phyloP scores from a whole-genome alignment of 2,797 vertebrate species.

The Siniperca obscura region DNA sequence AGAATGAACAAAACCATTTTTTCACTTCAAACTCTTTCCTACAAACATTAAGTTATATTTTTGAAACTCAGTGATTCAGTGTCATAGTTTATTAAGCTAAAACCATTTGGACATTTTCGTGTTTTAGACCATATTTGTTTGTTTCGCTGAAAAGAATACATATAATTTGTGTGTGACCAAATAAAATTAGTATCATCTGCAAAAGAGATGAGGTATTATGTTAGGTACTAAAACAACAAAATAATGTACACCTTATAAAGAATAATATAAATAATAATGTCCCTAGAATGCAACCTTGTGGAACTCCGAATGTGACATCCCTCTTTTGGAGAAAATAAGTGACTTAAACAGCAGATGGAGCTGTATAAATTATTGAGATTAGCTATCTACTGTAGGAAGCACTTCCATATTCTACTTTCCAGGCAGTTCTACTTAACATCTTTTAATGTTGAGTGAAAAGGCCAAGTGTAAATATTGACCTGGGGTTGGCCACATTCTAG shows the following conservation, averaged over 20 bases:
- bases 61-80: neutral
- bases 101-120: neutral
- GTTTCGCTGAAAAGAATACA: neutral
- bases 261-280: neutral
- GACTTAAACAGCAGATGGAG: neutral
- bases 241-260: neutral
- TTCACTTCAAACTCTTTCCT: neutral
- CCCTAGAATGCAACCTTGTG: neutral
- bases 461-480: neutral
- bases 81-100: neutral
- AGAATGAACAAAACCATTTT: neutral
- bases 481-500: neutral
- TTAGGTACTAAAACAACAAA: neutral
- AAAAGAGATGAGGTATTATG: neutral
- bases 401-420: neutral
- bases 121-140: neutral
- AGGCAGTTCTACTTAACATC: neutral
- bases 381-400: neutral
- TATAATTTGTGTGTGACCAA: neutral
- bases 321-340: neutral
- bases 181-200: neutral
- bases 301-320: neutral
- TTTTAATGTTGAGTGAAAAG: neutral
- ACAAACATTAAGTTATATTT: neutral
- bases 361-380: neutral